These are phyloP conservation scores for Merops nubicus DNA, from an alignment of 2,113 vertebrate genomes.

Conservation along the genomic window DNA sequence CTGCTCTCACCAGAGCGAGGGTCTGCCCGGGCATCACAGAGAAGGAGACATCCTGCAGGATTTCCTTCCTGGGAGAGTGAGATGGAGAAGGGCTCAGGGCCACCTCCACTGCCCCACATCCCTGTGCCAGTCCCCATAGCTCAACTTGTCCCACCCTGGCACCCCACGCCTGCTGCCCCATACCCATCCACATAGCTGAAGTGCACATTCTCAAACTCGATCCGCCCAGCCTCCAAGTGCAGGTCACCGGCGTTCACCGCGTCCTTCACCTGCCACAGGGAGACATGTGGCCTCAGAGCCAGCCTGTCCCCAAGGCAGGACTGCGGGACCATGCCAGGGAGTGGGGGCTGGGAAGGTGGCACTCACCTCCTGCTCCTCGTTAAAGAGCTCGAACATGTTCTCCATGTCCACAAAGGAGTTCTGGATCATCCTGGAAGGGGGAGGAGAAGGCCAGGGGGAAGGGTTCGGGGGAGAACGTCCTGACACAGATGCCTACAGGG, in stretches of 20 bases:
- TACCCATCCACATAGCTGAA: constrained; percentile 91
- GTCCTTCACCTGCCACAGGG: constrained; percentile 85
- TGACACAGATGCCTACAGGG: rapidly evolving
- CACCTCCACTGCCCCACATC: rapidly evolving
- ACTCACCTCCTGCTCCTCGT: constrained; percentile 88
- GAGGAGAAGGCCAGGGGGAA: neutral
- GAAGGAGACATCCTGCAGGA: constrained; percentile 91
- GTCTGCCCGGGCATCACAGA: constrained; percentile 93
- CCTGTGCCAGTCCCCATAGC: neutral
- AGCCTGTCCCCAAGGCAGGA: neutral
- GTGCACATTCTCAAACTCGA: constrained; percentile 93
- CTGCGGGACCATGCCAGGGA: rapidly evolving
- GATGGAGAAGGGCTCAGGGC: neutral
- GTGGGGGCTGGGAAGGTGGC: rapidly evolving
- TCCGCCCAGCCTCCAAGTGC: constrained; percentile 76
- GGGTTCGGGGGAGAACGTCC: neutral
- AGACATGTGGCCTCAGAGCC: neutral
- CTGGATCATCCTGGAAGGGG: constrained; percentile 90
- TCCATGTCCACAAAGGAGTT: constrained; percentile 98
- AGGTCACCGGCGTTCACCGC: constrained; percentile 82
- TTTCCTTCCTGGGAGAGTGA: constrained; percentile 81
- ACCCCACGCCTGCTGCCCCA: neutral
- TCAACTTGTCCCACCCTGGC: neutral
- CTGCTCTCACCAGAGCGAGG: constrained; percentile 86
- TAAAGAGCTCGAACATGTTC: constrained; percentile 94